phyloP scores from a whole-genome alignment of 2,888 invertebrate species.

The Liodrosophila aerea region DNA sequence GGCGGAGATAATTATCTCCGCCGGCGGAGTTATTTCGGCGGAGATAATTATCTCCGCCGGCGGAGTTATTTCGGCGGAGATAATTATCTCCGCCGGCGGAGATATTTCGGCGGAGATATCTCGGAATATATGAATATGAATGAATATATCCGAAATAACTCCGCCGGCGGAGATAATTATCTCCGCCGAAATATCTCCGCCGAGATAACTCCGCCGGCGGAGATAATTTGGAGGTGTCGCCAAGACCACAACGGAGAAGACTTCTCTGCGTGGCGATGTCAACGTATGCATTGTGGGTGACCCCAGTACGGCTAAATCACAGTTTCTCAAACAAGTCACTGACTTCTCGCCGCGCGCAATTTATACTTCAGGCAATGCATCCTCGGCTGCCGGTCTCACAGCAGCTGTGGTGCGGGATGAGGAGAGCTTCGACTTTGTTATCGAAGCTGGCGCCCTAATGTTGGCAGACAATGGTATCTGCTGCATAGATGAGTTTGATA shows the following conservation, averaged over 20 bases:
- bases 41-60: no score
- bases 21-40: no score
- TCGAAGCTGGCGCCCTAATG: slow-evolving; percentile 99
- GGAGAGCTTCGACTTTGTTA: slow-evolving; percentile 98
- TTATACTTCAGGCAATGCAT: slow-evolving; percentile 99
- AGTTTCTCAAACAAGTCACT: slow-evolving; percentile 95
- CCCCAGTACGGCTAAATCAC: slow-evolving; percentile 99
- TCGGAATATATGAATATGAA: no score
- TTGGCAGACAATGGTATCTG: slow-evolving; percentile 99
- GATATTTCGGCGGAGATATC: no score
- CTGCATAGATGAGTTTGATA: slow-evolving; percentile 99
- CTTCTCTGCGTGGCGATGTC: slow-evolving; percentile 96
- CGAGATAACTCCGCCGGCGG: no score
- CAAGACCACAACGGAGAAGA: slow-evolving; percentile 95
- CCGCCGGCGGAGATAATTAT: no score
- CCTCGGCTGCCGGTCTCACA: slow-evolving; percentile 98
- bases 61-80: no score
- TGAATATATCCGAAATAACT: no score
- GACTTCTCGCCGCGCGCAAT: slow-evolving; percentile 98
- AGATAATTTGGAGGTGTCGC: slow-evolving; percentile 98
- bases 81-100: no score
- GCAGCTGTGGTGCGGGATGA: slow-evolving; percentile 99
- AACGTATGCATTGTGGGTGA: slow-evolving; percentile 99
- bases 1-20: no score
- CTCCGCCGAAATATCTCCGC: no score